Percentiles rank a stretch among this genome's conserved stretches.
phyloP scores from a whole-genome alignment of 2,888 invertebrate species.

The Drosophila stalkeri region DNA sequence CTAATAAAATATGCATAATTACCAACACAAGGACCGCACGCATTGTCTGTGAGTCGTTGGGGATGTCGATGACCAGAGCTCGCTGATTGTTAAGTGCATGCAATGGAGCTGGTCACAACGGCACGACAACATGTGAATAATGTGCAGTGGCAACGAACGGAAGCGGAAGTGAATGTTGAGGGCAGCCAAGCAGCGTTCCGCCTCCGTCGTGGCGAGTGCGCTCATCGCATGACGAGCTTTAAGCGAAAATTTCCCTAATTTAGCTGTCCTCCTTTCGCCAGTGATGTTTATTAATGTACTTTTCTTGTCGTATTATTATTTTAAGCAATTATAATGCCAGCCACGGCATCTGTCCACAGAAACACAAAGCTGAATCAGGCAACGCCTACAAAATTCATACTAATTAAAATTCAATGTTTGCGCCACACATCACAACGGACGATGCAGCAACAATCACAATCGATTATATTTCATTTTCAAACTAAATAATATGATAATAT shows the following conservation, averaged over 20 bases:
- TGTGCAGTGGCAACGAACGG: slow-evolving; percentile 52
- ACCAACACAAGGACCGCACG: slow-evolving; percentile 44
- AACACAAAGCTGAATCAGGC: slow-evolving; percentile 31
- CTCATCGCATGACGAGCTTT: slow-evolving; percentile 66
- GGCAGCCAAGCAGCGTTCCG: slow-evolving; percentile 21
- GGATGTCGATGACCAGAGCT: slow-evolving; percentile 63
- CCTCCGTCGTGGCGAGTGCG: slow-evolving; percentile 44
- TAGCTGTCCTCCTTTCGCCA: slow-evolving; percentile 18
- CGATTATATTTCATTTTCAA: slow-evolving; percentile 23
- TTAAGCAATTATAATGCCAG: slow-evolving; percentile 66
- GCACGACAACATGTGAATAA: slow-evolving; percentile 66
- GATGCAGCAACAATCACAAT: slow-evolving; percentile 34
- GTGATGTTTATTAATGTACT: slow-evolving; percentile 71
- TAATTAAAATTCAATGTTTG: slow-evolving; percentile 52
- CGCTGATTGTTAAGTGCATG: slow-evolving; percentile 56
- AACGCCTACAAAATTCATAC: slow-evolving; percentile 28
- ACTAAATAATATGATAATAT: slow-evolving; percentile 20
- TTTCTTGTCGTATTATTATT: slow-evolving; percentile 69
- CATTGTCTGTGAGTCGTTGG: slow-evolving; percentile 54
- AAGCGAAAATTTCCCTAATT: slow-evolving; percentile 42
- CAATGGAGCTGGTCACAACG: slow-evolving; percentile 36
- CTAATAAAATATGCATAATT: slow-evolving; percentile 69
- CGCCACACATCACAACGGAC: slow-evolving; percentile 39
- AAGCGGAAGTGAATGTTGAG: slow-evolving; percentile 57
- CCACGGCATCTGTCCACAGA: slow-evolving; percentile 36